These are phyloP conservation scores for Thermophis baileyi DNA, from an alignment of 2,113 vertebrate genomes.

Conservation along the genomic window DNA sequence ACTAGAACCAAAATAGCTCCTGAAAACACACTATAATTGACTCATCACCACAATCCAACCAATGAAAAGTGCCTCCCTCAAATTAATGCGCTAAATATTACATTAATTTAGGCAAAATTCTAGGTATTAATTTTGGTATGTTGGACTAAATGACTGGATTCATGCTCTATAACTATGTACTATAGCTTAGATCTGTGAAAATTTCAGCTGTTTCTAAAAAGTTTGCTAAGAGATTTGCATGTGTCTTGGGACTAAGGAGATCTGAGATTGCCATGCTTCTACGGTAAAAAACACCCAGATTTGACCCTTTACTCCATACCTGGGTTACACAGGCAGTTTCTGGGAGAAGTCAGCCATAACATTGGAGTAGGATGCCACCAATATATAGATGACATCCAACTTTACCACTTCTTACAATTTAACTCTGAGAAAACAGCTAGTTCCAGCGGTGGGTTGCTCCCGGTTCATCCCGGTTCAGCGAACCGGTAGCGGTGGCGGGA, in stretches of 20 bases:
- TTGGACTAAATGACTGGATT: neutral
- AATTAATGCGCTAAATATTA: neutral
- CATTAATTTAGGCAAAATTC: neutral
- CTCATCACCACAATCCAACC: neutral
- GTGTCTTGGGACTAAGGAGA: neutral
- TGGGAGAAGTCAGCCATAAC: neutral
- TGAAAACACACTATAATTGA: neutral
- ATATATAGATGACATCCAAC: neutral
- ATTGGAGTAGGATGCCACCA: neutral
- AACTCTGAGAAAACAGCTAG: neutral
- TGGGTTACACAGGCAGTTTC: neutral
- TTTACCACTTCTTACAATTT: neutral
- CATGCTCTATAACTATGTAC: neutral
- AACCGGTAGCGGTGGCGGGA: no score
- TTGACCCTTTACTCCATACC: neutral
- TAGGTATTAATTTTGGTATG: neutral
- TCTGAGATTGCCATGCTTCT: neutral
- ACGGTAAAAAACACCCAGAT: neutral
- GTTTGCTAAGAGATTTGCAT: neutral
- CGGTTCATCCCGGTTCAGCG: no score
- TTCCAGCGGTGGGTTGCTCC: no score
- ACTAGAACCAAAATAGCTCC: neutral
- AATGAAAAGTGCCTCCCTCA: neutral
- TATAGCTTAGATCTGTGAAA: neutral
- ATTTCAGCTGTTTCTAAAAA: neutral